Evolutionary conservation across 92 coral and sea anemone species (phyloP).

Genomic region (Phenganax marumi): DNA sequence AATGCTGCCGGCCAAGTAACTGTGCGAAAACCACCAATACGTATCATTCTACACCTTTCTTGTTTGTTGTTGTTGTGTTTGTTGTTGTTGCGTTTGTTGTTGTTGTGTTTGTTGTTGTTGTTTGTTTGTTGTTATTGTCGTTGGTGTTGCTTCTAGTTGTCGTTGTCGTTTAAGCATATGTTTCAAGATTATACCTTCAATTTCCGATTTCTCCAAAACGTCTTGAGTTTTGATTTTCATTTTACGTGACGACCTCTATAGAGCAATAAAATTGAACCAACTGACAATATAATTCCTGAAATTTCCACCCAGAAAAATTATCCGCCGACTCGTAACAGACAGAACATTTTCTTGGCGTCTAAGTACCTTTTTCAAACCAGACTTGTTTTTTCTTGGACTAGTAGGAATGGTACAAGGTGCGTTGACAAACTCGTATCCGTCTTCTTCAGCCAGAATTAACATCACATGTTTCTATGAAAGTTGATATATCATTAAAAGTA

Average conservation of each 20-base stretch:
- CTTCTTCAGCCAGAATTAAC: slow-evolving; percentile 10
- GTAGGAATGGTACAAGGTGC: not conserved
- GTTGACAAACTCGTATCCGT: slow-evolving; percentile 11
- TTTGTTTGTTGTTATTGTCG: too few species aligned
- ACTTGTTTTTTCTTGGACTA: slow-evolving; percentile 1
- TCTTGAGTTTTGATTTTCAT: not conserved
- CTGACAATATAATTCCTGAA: not conserved
- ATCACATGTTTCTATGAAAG: slow-evolving; percentile 21
- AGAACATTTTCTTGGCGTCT: not conserved
- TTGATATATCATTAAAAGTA: not conserved
- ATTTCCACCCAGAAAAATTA: not conserved
- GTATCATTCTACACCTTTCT: too few species aligned
- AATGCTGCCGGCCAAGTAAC: too few species aligned
- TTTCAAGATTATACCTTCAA: slow-evolving; percentile 6
- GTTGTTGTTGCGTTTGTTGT: too few species aligned
- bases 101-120: too few species aligned
- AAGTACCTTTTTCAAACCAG: slow-evolving; percentile 4
- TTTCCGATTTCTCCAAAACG: not conserved
- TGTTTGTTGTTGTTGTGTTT: too few species aligned
- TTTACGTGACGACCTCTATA: not conserved
- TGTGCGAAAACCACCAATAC: too few species aligned
- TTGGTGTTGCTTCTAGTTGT: too few species aligned
- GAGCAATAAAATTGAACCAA: not conserved
- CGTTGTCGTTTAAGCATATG: too few species aligned
- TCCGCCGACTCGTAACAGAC: not conserved